phyloP scores from a whole-genome alignment of 2,113 vertebrate species.

The Tautogolabrus adspersus region DNA sequence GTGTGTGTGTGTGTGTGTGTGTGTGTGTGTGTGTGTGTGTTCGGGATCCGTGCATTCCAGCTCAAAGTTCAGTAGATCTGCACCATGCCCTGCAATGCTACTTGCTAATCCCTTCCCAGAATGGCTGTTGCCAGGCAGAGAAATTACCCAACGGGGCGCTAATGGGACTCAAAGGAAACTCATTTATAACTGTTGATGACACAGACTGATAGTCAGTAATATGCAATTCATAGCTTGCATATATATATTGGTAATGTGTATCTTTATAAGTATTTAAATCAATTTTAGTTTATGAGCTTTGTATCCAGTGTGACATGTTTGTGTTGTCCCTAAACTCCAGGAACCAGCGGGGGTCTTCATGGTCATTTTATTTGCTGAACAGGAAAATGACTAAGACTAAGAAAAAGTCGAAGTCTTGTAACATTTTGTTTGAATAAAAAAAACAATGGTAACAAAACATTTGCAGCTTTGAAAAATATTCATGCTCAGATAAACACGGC shows the following conservation, averaged over 20 bases:
- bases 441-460: neutral
- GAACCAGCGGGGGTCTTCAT: too few species aligned
- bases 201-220: neutral
- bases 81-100: constrained; percentile 30
- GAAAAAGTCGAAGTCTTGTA: neutral
- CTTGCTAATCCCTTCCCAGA: constrained; percentile 74
- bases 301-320: too few species aligned
- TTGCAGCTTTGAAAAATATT: neutral
- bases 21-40: constrained; percentile 28
- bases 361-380: too few species aligned
- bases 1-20: constrained; percentile 16
- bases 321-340: too few species aligned
- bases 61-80: constrained; percentile 72
- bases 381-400: too few species aligned
- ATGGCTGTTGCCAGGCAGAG: constrained; percentile 79
- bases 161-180: constrained; percentile 44
- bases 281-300: too few species aligned
- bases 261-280: too few species aligned
- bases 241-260: too few species aligned
- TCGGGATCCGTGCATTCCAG: constrained; percentile 47
- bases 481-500: neutral
- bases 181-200: constrained; percentile 30
- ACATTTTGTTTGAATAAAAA: neutral
- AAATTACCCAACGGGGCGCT: constrained; percentile 51
- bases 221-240: neutral